Evolutionary conservation across 2,113 vertebrate genomes (phyloP), one percentile per base, ranked within the genome.

Genomic region (Semnopithecus entellus): DNA sequence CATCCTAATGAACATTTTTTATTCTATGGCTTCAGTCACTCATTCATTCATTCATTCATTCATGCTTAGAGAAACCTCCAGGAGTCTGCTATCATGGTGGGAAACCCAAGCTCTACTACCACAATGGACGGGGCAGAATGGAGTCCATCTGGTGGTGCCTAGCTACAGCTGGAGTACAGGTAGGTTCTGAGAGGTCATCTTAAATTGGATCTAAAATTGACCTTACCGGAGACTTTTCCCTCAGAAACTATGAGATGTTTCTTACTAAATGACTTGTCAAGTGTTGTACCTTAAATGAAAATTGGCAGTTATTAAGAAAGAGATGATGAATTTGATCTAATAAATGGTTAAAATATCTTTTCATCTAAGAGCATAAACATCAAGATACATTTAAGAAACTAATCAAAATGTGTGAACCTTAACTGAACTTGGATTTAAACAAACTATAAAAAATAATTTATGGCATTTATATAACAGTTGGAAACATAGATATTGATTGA

Each of bases 71-170:
- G 88, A 95, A 72, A 45, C 16, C 11, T 64, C 61, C 50, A 75
- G 57, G 43, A 55, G 18, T n/a, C 59, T 9, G 0, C 25, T 14
- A 64, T 35, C 79, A 99, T 99, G 99, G 91, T 98, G 11, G 98
- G 20, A 99, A 98, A 90, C 98, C 98, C 45, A 98, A 97, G 12
- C 96, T 99, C 38, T 80, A 99, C 84, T 99, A 99, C 82, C 99
- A 99, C 61, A 96, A 99, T 82, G 99, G 97, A 1, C 98, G 99
- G 84, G 99, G 99, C 23, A 98, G 96, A 59, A 99, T 99, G 99
- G 99, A 99, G 93, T 98, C 98, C 20, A 98, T 99, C 90, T 98
- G 98, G 4, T 99, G 99, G 99, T 98, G 99, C 23, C 43, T 99
- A 88, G 96, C 99, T 1, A 98, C 98, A 25, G 99, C 98, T 66